Conservation (phyloP, 2,888 invertebrate species). For the Eulithis prunata region DNA sequence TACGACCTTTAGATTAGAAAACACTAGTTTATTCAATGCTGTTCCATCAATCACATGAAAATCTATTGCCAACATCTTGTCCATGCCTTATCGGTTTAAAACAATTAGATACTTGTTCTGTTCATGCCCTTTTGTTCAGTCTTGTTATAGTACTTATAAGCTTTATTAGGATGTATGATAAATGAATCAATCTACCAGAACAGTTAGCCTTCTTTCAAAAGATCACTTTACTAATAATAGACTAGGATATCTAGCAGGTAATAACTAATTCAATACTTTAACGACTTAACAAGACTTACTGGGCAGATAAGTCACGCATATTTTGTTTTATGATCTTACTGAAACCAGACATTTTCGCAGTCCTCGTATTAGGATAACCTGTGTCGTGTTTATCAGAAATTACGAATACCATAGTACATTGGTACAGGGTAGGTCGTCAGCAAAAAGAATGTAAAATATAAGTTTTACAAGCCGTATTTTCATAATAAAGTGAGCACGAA, state of each 20-base stretch:
- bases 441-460: too few relatives aligned
- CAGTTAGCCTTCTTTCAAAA: conserved; percentile 34
- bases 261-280: conserved; percentile 40
- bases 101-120: conserved; percentile 14
- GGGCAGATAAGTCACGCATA: conserved; percentile 47
- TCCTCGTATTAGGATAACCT: not conserved
- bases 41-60: conserved; percentile 5
- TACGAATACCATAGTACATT: not conserved
- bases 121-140: conserved; percentile 18
- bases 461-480: too few relatives aligned
- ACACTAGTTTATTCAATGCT: not conserved
- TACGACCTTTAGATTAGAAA: not conserved
- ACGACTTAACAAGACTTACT: conserved; percentile 50
- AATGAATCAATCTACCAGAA: conserved; percentile 27
- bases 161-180: conserved; percentile 10
- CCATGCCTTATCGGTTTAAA: conserved; percentile 7
- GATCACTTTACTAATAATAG: conserved; percentile 47
- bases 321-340: conserved; percentile 36
- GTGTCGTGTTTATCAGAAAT: not conserved
- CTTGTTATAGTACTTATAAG: not conserved
- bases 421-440: too few relatives aligned
- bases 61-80: conserved; percentile 4
- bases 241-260: conserved; percentile 13
- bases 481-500: too few relatives aligned
- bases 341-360: not conserved